A percentile compares a stretch with the other conserved stretches of the same genome.
Evolutionary conservation across 2,797 vertebrate genomes (phyloP).

Genomic region (Microchirus variegatus): DNA sequence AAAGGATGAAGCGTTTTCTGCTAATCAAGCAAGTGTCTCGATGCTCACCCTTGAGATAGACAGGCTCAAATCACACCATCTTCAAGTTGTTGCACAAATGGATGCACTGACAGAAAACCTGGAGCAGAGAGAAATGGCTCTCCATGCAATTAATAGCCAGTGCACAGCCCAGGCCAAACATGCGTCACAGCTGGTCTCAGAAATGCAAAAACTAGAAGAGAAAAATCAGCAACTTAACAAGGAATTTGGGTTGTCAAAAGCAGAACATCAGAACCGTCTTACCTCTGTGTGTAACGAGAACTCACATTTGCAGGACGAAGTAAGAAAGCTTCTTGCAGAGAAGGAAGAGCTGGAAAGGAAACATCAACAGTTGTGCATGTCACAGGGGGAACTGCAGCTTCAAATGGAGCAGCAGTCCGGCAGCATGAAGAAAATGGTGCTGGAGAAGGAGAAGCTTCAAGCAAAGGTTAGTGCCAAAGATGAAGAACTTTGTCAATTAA

Average conservation of each 20-base stretch:
- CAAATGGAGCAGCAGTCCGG: conserved; percentile 77
- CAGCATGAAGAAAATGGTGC: conserved; percentile 77
- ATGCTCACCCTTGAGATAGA: conserved; percentile 81
- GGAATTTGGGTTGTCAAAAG: conserved; percentile 50
- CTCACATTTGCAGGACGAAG: conserved; percentile 67
- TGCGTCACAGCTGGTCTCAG: conserved; percentile 68
- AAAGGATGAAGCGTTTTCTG: conserved; percentile 75
- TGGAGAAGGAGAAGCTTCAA: conserved; percentile 84
- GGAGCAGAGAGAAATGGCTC: conserved; percentile 82
- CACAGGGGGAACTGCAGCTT: conserved; percentile 73
- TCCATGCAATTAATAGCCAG: conserved; percentile 81
- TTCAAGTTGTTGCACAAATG: conserved; percentile 80
- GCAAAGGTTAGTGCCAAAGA: conserved; percentile 90
- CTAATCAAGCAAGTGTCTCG: conserved; percentile 68
- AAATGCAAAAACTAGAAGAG: conserved; percentile 76
- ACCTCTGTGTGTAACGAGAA: conserved; percentile 74
- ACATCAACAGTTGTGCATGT: conserved; percentile 57
- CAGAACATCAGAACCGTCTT: conserved; percentile 67
- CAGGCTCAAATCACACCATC: conserved; percentile 78
- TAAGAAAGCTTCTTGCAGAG: conserved; percentile 73
- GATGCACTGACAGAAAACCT: conserved; percentile 74
- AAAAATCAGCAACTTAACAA: conserved; percentile 74
- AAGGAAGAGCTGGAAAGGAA: conserved; percentile 73
- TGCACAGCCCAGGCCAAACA: conserved; percentile 81
- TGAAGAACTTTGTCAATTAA: conserved; percentile 81